Evolutionary conservation across 2,888 invertebrate genomes (phyloP).

Genomic region (Stramonita haemastoma): DNA sequence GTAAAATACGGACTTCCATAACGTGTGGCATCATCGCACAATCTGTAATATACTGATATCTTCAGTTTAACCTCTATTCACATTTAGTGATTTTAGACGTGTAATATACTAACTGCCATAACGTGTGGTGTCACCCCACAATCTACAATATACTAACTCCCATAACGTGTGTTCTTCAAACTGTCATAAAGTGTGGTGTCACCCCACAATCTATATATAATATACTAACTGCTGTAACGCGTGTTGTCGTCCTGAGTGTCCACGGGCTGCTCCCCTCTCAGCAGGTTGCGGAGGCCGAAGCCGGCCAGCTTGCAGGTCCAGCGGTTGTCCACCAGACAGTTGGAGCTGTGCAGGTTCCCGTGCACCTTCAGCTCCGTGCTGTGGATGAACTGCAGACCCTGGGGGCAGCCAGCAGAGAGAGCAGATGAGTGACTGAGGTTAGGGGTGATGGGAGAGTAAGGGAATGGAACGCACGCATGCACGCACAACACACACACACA

Average conservation of each 20-base stretch:
- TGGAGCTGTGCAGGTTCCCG: slow-evolving; percentile 69
- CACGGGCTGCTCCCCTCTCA: slow-evolving; percentile 50
- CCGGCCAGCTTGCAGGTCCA: slow-evolving; percentile 74
- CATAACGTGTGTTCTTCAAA: too few species aligned
- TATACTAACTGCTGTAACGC: slow-evolving; percentile 43
- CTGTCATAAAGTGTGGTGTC: too few species aligned
- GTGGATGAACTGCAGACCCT: slow-evolving; percentile 72
- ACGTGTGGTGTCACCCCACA: too few species aligned
- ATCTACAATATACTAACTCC: too few species aligned
- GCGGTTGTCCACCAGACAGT: slow-evolving; percentile 71
- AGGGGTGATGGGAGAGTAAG: neutral
- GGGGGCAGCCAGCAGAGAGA: neutral
- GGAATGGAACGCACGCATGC: neutral
- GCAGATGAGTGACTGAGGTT: neutral
- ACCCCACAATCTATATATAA: too few species aligned
- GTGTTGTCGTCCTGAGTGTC: slow-evolving; percentile 44
- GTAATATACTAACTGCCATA: too few species aligned
- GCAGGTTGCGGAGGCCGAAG: slow-evolving; percentile 60
- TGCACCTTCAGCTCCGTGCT: slow-evolving; percentile 65
- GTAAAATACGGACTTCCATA: too few species aligned
- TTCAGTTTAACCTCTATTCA: too few species aligned
- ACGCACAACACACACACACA: neutral
- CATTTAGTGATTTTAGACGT: too few species aligned
- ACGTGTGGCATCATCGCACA: too few species aligned
- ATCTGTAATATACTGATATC: too few species aligned